A percentile compares a stretch with the other conserved stretches of the same genome.
These are phyloP conservation scores for Scaptomyza hsui DNA, from an alignment of 1,140 invertebrate species.

Conservation along the genomic window DNA sequence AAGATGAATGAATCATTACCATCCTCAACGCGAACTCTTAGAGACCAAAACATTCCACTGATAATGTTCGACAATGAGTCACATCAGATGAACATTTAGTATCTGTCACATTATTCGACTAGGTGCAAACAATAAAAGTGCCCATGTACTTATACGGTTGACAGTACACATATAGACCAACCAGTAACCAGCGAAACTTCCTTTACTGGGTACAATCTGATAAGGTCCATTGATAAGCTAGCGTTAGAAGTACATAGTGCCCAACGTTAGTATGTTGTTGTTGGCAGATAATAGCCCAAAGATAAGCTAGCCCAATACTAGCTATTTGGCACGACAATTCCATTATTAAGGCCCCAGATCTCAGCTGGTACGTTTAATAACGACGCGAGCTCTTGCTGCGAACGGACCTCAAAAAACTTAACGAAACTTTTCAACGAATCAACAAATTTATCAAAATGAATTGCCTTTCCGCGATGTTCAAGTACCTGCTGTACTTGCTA, in stretches of 20 bases:
- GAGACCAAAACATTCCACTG: background rate
- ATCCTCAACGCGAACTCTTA: background rate
- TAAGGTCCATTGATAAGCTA: conserved; percentile 60
- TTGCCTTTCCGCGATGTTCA: conserved; percentile 71
- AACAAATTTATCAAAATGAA: conserved; percentile 67
- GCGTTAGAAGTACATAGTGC: conserved; percentile 23
- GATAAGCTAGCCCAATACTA: conserved; percentile 49
- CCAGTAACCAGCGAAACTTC: conserved; percentile 20
- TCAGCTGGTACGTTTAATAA: conserved; percentile 37
- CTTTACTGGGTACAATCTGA: conserved; percentile 51
- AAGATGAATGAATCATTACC: conserved; percentile 9
- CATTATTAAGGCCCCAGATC: conserved; percentile 55
- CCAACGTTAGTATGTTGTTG: conserved; percentile 14
- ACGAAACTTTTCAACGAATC: conserved; percentile 11
- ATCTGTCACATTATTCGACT: background rate
- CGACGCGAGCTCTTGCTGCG: conserved; percentile 42
- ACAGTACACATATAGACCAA: conserved; percentile 1
- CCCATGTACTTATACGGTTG: background rate
- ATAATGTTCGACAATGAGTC: conserved; percentile 21
- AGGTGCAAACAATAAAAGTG: conserved; percentile 1
- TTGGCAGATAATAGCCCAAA: conserved; percentile 40
- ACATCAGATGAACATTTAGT: conserved; percentile 12
- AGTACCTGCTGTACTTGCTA: conserved; percentile 79
- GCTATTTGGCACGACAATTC: conserved; percentile 15
- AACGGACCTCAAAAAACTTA: conserved; percentile 31